These are phyloP conservation scores for Zaprionus lineosus DNA, from an alignment of 2,888 invertebrate species.

Conservation along the genomic window DNA sequence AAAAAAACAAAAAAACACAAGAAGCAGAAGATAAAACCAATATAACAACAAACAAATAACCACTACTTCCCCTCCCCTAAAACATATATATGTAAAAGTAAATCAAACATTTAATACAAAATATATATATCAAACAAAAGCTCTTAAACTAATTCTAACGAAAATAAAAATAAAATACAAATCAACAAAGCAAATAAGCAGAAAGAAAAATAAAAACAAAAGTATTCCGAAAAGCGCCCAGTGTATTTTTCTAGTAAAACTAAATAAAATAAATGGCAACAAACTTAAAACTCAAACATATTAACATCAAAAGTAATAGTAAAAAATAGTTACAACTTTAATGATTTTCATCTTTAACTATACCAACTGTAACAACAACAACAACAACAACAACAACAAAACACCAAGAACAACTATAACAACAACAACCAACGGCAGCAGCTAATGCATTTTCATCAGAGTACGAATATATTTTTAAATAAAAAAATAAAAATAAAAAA, in stretches of 20 bases:
- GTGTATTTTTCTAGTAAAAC: slow-evolving; percentile 78
- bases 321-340: slow-evolving; percentile 14
- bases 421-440: slow-evolving; percentile 57
- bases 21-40: slow-evolving; percentile 15
- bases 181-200: no score
- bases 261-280: slow-evolving; percentile 31
- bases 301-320: slow-evolving; percentile 32
- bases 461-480: slow-evolving; percentile 44
- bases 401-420: no score
- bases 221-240: slow-evolving; percentile 69
- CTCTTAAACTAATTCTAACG: slow-evolving; percentile 41
- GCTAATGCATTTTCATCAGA: slow-evolving; percentile 74
- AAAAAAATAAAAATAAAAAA: slow-evolving; percentile 10
- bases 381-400: no score
- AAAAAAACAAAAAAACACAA: slow-evolving; percentile 33
- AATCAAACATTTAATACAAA: slow-evolving; percentile 54
- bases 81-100: slow-evolving; percentile 13
- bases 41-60: slow-evolving; percentile 45
- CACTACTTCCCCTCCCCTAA: slow-evolving; percentile 28
- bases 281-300: slow-evolving; percentile 42
- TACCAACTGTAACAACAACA: slow-evolving; percentile 1
- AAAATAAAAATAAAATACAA: slow-evolving; percentile 9
- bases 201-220: slow-evolving; percentile 28
- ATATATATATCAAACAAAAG: slow-evolving; percentile 49
- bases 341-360: slow-evolving; percentile 43